Percentiles rank a stretch among this genome's conserved stretches.
These are phyloP conservation scores for Rhagophthalmus giganteus DNA, from an alignment of 2,888 invertebrate genomes.

Conservation along the genomic window DNA sequence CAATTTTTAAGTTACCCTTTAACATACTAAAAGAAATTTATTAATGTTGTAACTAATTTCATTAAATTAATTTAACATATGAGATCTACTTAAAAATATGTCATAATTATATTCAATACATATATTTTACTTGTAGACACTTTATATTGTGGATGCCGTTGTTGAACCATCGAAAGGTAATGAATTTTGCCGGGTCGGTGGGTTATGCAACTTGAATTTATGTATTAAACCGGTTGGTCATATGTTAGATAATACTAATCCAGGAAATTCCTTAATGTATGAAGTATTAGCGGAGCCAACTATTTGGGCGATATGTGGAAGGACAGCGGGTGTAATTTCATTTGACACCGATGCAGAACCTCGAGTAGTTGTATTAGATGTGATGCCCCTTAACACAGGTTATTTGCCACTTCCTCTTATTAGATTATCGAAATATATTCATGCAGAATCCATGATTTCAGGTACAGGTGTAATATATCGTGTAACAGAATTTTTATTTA, in stretches of 20 bases:
- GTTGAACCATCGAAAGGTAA: constrained; percentile 78
- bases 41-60: no score
- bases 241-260: constrained; percentile 31
- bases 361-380: constrained; percentile 81
- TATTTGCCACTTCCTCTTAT: constrained; percentile 87
- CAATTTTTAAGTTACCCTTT: no score
- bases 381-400: constrained; percentile 91
- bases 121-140: constrained; percentile 61
- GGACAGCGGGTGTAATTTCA: constrained; percentile 76
- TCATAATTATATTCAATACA: no score
- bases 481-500: no score
- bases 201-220: constrained; percentile 81
- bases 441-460: constrained; percentile 60
- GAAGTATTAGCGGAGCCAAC: constrained; percentile 91
- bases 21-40: no score
- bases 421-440: constrained; percentile 86
- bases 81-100: no score
- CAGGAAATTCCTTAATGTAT: constrained; percentile 78
- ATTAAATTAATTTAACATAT: no score
- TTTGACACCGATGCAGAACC: constrained; percentile 54
- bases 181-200: constrained; percentile 87
- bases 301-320: constrained; percentile 91
- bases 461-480: no score
- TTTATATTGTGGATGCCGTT: constrained; percentile 77
- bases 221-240: constrained; percentile 60